Percentiles rank a stretch among this genome's conserved stretches.
Conservation (phyloP, 2,113 vertebrate species). For the Athene cunicularia region DNA sequence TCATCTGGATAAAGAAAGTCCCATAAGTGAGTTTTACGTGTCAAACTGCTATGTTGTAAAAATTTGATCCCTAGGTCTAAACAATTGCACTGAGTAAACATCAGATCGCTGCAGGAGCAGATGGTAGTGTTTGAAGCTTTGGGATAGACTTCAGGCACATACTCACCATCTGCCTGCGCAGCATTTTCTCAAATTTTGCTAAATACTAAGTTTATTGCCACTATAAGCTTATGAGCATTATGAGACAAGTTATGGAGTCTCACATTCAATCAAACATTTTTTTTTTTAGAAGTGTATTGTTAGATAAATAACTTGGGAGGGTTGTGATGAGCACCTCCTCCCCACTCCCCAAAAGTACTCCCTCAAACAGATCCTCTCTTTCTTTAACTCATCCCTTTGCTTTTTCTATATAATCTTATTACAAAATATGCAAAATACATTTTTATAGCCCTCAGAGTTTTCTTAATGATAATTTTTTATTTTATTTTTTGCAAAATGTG, state of each 20-base stretch:
- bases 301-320: neutral
- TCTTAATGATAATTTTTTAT: neutral
- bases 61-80: slow-evolving; percentile 33
- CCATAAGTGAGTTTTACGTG: neutral
- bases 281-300: slow-evolving; percentile 23
- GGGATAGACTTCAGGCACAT: slow-evolving; percentile 65
- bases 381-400: neutral
- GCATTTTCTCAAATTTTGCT: slow-evolving; percentile 67
- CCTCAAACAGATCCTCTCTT: neutral
- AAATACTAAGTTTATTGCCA: slow-evolving; percentile 65
- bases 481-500: neutral
- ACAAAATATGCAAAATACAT: neutral
- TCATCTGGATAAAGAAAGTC: neutral
- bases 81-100: slow-evolving; percentile 50
- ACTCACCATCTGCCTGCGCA: slow-evolving; percentile 61
- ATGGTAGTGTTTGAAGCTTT: slow-evolving; percentile 67
- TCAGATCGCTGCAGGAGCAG: slow-evolving; percentile 24
- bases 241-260: slow-evolving; percentile 52
- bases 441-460: neutral
- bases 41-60: slow-evolving; percentile 17
- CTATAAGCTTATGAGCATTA: slow-evolving; percentile 57
- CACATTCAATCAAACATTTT: slow-evolving; percentile 39
- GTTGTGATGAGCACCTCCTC: neutral
- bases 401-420: neutral
- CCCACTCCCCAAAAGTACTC: neutral